Conservation (phyloP, 1,140 invertebrate species). For the Bombus pyrosoma region DNA sequence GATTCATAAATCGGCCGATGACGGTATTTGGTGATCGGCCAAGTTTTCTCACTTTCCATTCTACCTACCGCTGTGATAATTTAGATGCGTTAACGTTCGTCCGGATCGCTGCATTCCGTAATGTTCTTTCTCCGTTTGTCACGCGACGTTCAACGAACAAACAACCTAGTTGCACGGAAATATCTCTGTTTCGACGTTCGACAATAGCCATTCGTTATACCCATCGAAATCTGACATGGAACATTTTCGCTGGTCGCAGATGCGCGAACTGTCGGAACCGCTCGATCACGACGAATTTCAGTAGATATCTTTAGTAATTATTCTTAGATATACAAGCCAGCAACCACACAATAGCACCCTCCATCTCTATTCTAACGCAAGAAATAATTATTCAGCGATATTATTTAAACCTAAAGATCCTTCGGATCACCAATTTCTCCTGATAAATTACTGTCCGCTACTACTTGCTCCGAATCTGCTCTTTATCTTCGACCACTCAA, state of each 20-base stretch:
- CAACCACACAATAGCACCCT: too few species aligned
- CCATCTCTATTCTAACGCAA: neutral
- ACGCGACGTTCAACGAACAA: neutral
- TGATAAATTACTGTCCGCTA: neutral
- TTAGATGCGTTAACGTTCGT: neutral
- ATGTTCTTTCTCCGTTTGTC: constrained; percentile 12
- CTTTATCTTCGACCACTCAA: neutral
- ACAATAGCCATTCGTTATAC: neutral
- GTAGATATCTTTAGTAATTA: neutral
- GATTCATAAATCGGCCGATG: neutral
- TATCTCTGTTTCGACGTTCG: neutral
- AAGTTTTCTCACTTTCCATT: constrained; percentile 19
- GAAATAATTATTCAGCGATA: neutral
- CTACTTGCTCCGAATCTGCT: neutral
- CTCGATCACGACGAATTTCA: neutral
- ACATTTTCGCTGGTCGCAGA: neutral
- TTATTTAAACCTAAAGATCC: neutral
- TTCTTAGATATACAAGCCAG: neutral
- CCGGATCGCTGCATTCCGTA: neutral
- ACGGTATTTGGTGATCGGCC: constrained; percentile 23
- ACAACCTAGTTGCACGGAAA: neutral
- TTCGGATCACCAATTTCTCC: neutral
- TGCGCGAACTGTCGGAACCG: neutral
- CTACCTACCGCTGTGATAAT: constrained; percentile 2
- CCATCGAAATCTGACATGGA: neutral